Percentiles rank a stretch among this genome's conserved stretches.
Evolutionary conservation across 2,888 invertebrate species (phyloP).

Genomic region (Nomada fucata): DNA sequence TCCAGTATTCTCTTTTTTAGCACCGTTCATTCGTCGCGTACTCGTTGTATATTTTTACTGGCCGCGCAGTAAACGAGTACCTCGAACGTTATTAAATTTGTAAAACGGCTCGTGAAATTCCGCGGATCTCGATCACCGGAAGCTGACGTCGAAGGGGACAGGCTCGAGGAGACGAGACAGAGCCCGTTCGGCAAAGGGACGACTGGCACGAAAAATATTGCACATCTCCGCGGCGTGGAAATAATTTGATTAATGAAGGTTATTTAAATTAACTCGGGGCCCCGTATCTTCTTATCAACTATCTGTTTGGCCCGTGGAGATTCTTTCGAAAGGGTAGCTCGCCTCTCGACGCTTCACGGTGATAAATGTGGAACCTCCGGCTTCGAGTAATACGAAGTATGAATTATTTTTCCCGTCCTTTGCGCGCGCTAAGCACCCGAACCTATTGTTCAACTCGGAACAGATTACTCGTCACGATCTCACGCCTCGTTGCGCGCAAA

Average conservation of each 20-base stretch:
- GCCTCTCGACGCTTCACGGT: constrained; percentile 14
- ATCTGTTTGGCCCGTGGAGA: constrained; percentile 41
- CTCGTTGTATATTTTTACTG: constrained; percentile 28
- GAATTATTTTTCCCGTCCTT: constrained; percentile 61
- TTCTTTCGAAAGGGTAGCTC: constrained; percentile 42
- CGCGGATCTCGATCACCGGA: constrained; percentile 28
- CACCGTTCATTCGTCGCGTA: constrained; percentile 19
- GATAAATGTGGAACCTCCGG: constrained; percentile 61
- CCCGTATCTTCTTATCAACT: constrained; percentile 56
- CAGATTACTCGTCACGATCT: constrained; percentile 52
- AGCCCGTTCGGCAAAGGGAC: constrained; percentile 20
- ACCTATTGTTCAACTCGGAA: constrained; percentile 62
- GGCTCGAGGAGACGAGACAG: constrained; percentile 42
- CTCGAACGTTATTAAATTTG: constrained; percentile 40
- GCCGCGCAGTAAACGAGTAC: constrained; percentile 9
- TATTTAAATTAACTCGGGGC: constrained; percentile 69
- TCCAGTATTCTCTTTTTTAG: not conserved
- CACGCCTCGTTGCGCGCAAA: constrained; percentile 58
- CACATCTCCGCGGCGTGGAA: constrained; percentile 48
- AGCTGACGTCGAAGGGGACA: constrained; percentile 19
- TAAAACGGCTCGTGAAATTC: not conserved
- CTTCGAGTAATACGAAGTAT: constrained; percentile 35
- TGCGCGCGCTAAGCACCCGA: constrained; percentile 37
- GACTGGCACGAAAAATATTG: constrained; percentile 49
- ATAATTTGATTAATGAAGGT: constrained; percentile 72